phyloP scores from a whole-genome alignment of 2,797 vertebrate genomes.

The Etheostoma perlongum region DNA sequence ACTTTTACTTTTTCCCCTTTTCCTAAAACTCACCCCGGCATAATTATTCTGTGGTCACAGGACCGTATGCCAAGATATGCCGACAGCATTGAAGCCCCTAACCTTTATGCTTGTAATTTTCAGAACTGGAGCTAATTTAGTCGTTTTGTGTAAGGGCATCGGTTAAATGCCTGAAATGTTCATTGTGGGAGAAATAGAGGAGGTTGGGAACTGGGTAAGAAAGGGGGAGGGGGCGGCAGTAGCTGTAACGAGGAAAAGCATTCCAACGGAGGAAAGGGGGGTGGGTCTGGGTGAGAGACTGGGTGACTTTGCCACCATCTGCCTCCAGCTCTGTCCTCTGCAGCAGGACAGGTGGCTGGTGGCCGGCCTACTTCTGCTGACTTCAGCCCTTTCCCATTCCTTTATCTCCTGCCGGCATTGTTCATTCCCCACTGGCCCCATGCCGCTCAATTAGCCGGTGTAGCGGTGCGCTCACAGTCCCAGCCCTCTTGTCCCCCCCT shows the following conservation, averaged over 20 bases:
- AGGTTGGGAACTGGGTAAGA: constrained; percentile 18
- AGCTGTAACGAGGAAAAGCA: constrained; percentile 25
- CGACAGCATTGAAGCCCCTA: constrained; percentile 22
- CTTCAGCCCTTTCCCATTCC: constrained; percentile 75
- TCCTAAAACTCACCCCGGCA: constrained; percentile 11
- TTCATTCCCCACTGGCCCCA: constrained; percentile 77
- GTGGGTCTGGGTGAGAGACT: constrained; percentile 19
- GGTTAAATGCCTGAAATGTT: constrained; percentile 56
- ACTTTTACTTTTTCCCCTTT: neutral
- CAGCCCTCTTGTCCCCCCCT: constrained; percentile 38
- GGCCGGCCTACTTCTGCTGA: constrained; percentile 82
- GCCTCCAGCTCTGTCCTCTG: constrained; percentile 79
- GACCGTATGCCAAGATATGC: constrained; percentile 14
- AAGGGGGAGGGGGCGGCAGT: neutral
- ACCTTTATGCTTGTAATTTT: constrained; percentile 54
- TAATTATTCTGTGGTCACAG: constrained; percentile 43
- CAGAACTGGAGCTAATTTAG: constrained; percentile 37
- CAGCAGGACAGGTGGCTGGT: constrained; percentile 76
- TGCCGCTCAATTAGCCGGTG: constrained; percentile 83
- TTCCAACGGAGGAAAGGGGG: constrained; percentile 30
- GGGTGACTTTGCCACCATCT: constrained; percentile 85
- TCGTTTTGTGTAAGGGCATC: constrained; percentile 28
- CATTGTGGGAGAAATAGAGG: constrained; percentile 45
- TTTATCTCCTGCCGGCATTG: constrained; percentile 79
- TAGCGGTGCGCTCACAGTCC: constrained; percentile 75